Evolutionary conservation across 2,888 invertebrate species (phyloP).

Genomic region (Mellilla xanthometata): DNA sequence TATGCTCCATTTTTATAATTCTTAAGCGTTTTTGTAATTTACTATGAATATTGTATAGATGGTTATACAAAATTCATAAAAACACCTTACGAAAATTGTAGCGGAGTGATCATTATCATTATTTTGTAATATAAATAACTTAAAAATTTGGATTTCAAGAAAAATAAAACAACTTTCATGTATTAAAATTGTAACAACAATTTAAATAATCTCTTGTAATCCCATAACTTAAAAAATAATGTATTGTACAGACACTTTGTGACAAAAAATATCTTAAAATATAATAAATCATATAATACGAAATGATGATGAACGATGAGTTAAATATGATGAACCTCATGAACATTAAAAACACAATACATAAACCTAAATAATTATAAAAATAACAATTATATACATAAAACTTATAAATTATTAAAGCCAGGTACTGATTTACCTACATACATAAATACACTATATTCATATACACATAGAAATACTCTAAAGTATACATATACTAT

Average conservation of each 20-base stretch:
- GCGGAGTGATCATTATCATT: too few species aligned
- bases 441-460: constrained; percentile 42
- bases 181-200: constrained; percentile 44
- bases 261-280: constrained; percentile 23
- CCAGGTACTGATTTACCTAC: constrained; percentile 54
- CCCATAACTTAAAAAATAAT: constrained; percentile 19
- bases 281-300: constrained; percentile 12
- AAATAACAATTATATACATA: constrained; percentile 30
- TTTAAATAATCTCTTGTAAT: constrained; percentile 23
- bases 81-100: too few species aligned
- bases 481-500: constrained; percentile 31
- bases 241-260: constrained; percentile 27
- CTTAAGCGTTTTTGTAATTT: too few species aligned
- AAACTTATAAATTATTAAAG: constrained; percentile 69
- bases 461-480: constrained; percentile 38
- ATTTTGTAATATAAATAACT: too few species aligned
- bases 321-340: constrained; percentile 15
- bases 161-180: constrained; percentile 38
- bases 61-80: too few species aligned
- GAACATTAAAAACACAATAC: constrained; percentile 1
- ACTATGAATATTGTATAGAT: too few species aligned
- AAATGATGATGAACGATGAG: constrained; percentile 6
- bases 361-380: constrained; percentile 26
- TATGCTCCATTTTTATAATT: too few species aligned
- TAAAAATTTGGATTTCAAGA: background rate